Percentiles rank a stretch among this genome's conserved stretches.
Evolutionary conservation across 2,113 vertebrate species (phyloP).

Genomic region (Merops nubicus): DNA sequence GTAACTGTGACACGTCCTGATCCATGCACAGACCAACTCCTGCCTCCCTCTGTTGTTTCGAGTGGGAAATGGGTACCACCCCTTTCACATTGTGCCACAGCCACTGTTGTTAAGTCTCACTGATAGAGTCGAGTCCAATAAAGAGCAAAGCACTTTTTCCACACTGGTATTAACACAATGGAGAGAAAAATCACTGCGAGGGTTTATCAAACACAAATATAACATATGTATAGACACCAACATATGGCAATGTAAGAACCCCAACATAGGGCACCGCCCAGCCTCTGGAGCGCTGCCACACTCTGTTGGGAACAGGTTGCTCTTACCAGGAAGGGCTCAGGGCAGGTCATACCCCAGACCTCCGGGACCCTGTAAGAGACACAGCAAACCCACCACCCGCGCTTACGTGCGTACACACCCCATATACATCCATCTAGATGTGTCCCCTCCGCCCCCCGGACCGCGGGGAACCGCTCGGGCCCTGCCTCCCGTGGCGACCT

Average conservation of each 20-base stretch:
- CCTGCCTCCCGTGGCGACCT: no score
- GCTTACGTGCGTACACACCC: fast-evolving
- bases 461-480: not conserved
- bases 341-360: fast-evolving
- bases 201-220: not conserved
- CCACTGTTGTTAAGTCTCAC: fast-evolving
- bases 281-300: not conserved
- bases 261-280: no score
- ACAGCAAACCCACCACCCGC: not conserved
- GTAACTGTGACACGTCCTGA: not conserved
- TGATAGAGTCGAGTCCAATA: fast-evolving
- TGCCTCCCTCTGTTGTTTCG: fast-evolving
- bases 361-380: fast-evolving
- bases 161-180: fast-evolving
- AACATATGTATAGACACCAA: fast-evolving
- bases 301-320: fast-evolving
- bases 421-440: no score
- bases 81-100: no score
- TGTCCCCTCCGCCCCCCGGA: no score
- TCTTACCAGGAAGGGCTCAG: not conserved
- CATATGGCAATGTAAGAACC: fast-evolving
- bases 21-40: fast-evolving
- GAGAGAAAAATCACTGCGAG: fast-evolving
- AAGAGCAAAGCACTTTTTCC: not conserved
- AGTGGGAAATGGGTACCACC: no score